Evolutionary conservation across 2,797 vertebrate species (phyloP).

Genomic region (Anableps anableps): DNA sequence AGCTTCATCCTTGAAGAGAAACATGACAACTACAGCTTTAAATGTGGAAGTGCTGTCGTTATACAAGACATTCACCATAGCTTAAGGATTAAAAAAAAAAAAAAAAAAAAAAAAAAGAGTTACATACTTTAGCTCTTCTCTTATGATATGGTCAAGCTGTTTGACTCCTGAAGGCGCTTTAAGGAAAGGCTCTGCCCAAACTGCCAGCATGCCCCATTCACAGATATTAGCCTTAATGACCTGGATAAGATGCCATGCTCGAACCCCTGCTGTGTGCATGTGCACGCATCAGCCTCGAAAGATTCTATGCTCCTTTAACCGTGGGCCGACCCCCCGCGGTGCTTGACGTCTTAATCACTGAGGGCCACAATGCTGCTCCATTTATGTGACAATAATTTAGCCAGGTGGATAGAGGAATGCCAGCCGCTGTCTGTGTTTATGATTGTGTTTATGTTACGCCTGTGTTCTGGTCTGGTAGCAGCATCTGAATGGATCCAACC

Average conservation of each 20-base stretch:
- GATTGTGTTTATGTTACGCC: conserved; percentile 50
- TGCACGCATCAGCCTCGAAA: conserved; percentile 43
- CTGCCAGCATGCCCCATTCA: conserved; percentile 68
- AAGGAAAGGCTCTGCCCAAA: conserved; percentile 50
- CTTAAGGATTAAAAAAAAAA: conserved; percentile 14
- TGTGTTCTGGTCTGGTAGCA: conserved; percentile 38
- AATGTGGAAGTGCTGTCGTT: conserved; percentile 11
- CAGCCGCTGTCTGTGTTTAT: conserved; percentile 22
- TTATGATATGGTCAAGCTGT: conserved; percentile 46
- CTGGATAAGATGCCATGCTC: conserved; percentile 65
- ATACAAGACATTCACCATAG: conserved; percentile 10
- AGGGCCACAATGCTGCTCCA: conserved; percentile 55
- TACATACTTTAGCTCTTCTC: conserved; percentile 7
- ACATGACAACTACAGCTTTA: conserved; percentile 20
- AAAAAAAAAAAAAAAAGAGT: conserved; percentile 6
- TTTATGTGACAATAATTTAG: conserved; percentile 65
- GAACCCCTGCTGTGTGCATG: conserved; percentile 70
- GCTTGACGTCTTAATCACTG: conserved; percentile 69
- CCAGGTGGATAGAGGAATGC: conserved; percentile 26
- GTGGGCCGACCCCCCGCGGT: conserved; percentile 42
- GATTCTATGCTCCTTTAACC: conserved; percentile 65
- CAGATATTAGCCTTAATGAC: conserved; percentile 80
- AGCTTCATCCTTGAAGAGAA: conserved; percentile 27
- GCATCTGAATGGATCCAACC: conserved; percentile 29
- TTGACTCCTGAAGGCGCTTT: conserved; percentile 48